Base-by-base conservation (phyloP, 2,113 vertebrate genomes). In the Tricholaema leucomelas region DNA sequence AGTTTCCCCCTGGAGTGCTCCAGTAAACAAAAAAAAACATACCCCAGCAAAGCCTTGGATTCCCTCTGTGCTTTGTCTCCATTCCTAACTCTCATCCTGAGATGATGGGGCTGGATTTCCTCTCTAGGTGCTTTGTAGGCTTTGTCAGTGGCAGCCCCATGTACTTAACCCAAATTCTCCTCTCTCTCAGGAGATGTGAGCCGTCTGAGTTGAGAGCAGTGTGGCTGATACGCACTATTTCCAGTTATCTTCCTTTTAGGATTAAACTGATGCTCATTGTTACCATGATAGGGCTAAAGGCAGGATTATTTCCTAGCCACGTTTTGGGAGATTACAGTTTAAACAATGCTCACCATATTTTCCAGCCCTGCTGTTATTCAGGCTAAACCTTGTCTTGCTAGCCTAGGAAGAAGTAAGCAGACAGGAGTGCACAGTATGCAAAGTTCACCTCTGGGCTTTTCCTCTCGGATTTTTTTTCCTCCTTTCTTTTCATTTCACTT, bases 141-240 rank as follows among this genome's bases (percentile, higher is more conserved):
- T 76, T 65, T 85, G 36, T 38, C 75, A 35, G 86, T 3, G 2
- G 63, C 60, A 74, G 81, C 81, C 60, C 67, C 7, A 52, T 9
- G 48, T 85, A 66, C 87, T 80, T 93, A 91, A 87, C 91, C 75
- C 81, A 88, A 85, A 85, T 93, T 77, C 84, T 71, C 48, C 36
- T 2, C 66, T 90, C 88, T 88, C 84, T 14, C 6, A 85, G 86
- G 87, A 89, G 67, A 21, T 0, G 0, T 13, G 52, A 94, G 64
- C 71, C 58, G 9, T 70, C 75, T 67, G 75, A 89, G 85, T 73
- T 52, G 72, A 87, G 84, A 94, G 66, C 54, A 69, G 12, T 10
- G 87, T 40, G n/a, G 31, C 42, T 91, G 78, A 94, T 89, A 76
- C 28, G n/a, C 52, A 54, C 85, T 94, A 64, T 95, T 96, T 87